phyloP scores from a whole-genome alignment of 2,797 vertebrate species.

The Parauchenoglanis ngamensis region DNA sequence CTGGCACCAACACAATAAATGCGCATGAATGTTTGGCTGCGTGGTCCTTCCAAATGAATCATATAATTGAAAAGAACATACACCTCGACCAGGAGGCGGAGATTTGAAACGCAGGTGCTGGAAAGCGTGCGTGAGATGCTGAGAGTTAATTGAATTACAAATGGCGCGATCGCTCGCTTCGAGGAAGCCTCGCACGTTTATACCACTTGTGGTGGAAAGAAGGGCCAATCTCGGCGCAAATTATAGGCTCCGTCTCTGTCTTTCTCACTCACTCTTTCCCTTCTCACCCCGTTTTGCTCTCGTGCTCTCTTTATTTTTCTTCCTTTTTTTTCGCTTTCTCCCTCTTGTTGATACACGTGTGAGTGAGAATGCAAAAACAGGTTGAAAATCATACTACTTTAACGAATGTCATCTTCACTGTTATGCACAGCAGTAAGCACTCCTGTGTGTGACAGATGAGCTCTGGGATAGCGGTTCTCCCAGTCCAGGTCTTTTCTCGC shows the following conservation, averaged over 20 bases:
- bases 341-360: not conserved
- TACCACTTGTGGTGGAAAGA: constrained; percentile 23
- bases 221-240: constrained; percentile 29
- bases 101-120: constrained; percentile 50
- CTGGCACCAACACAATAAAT: constrained; percentile 35
- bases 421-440: constrained; percentile 49
- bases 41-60: constrained; percentile 38
- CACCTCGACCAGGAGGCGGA: constrained; percentile 18
- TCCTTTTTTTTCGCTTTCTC: not conserved
- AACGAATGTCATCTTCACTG: not conserved
- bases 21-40: constrained; percentile 39
- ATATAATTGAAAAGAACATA: constrained; percentile 44
- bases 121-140: constrained; percentile 37
- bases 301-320: not conserved
- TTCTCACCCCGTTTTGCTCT: not conserved
- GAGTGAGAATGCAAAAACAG: not conserved
- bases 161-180: constrained; percentile 59
- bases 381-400: not conserved
- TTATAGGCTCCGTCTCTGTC: constrained; percentile 37
- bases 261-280: not conserved
- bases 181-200: constrained; percentile 35
- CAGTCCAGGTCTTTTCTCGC: constrained; percentile 65
- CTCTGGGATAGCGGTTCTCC: constrained; percentile 67
- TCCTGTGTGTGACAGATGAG: constrained; percentile 54
- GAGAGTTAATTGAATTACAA: constrained; percentile 69